Conservation (phyloP, 2,113 vertebrate species). For the Peucedramus taeniatus region DNA sequence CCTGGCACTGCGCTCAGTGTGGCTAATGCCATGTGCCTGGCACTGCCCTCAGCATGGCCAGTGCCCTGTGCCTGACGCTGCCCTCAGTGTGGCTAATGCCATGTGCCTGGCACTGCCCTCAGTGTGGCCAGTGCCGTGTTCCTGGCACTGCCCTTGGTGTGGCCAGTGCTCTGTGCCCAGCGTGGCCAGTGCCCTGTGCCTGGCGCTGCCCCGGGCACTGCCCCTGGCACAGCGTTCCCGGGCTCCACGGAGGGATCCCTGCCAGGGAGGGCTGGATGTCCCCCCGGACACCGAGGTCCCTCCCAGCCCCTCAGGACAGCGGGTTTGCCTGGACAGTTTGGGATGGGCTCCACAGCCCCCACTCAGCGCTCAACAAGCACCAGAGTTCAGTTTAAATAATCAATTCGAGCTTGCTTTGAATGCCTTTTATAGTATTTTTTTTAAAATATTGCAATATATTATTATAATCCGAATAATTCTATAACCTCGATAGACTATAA, state of each 20-base stretch:
- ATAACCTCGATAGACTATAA: neutral
- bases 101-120: neutral
- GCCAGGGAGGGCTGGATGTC: fast-evolving
- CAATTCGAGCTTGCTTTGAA: fast-evolving
- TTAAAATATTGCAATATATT: neutral
- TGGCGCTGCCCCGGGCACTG: neutral
- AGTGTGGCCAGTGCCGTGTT: neutral
- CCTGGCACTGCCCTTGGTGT: fast-evolving
- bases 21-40: neutral
- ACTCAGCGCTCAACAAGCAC: fast-evolving
- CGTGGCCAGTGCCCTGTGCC: no score
- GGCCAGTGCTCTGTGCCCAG: neutral
- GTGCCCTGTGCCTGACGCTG: neutral
- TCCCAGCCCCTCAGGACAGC: neutral
- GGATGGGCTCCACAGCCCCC: neutral
- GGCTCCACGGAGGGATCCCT: neutral
- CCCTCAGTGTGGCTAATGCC: neutral
- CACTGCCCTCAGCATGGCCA: neutral
- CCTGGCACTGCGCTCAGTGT: fast-evolving
- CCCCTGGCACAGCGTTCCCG: fast-evolving
- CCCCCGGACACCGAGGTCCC: fast-evolving
- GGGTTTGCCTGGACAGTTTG: neutral
- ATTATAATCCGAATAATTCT: neutral
- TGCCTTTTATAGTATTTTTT: neutral
- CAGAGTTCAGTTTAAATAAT: neutral